A percentile compares a stretch with the other conserved stretches of the same genome.
These are phyloP conservation scores for Pemphredon lugubris DNA, from an alignment of 2,888 invertebrate genomes.

Conservation along the genomic window DNA sequence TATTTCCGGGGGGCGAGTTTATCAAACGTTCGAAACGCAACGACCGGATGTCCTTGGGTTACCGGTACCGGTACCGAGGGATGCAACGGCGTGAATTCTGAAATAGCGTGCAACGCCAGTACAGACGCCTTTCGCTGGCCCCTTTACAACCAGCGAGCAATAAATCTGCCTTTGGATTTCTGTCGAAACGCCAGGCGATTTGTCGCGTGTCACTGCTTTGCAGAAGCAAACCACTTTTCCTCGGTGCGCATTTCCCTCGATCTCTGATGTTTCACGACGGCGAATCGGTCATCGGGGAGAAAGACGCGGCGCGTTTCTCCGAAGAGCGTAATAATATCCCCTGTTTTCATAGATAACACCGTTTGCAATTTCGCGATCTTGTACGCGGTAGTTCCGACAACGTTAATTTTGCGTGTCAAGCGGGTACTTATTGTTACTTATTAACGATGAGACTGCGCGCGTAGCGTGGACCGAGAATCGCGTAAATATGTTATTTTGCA, in stretches of 20 bases:
- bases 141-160: conserved; percentile 61
- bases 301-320: background rate
- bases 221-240: conserved; percentile 54
- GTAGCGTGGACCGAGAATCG: too few relatives aligned
- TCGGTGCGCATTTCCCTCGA: conserved; percentile 39
- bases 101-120: conserved; percentile 23
- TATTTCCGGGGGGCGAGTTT: too few relatives aligned
- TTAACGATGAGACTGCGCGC: too few relatives aligned
- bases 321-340: background rate
- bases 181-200: conserved; percentile 71
- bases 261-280: conserved; percentile 51
- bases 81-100: conserved; percentile 38
- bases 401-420: too few relatives aligned
- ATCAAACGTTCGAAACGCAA: conserved; percentile 8
- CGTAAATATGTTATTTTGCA: too few relatives aligned
- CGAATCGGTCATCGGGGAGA: conserved; percentile 21
- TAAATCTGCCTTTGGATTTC: conserved; percentile 70
- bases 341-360: background rate
- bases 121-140: conserved; percentile 39
- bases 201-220: conserved; percentile 69
- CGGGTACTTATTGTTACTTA: too few relatives aligned
- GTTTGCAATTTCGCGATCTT: too few relatives aligned
- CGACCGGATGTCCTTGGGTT: conserved; percentile 42
- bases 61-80: conserved; percentile 21
- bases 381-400: too few relatives aligned